Percentiles rank a stretch among this genome's conserved stretches.
These are phyloP conservation scores for Potamarius usumacintae DNA, from an alignment of 2,113 vertebrate species.

Conservation along the genomic window DNA sequence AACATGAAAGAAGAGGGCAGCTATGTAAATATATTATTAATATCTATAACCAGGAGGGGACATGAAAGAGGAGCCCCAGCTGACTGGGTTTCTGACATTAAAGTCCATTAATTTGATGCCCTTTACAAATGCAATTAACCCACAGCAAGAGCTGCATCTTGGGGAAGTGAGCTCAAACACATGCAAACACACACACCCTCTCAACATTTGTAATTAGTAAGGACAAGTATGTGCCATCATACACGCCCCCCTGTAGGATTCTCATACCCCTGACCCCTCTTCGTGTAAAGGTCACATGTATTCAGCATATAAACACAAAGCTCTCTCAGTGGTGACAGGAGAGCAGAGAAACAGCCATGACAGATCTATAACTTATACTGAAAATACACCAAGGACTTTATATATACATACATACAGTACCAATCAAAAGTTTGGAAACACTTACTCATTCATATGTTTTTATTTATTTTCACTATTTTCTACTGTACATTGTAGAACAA, in stretches of 20 bases:
- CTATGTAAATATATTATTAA: conserved; percentile 57
- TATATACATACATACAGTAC: too few relatives aligned
- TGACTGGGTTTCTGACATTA: conserved; percentile 71
- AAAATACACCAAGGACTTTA: background rate
- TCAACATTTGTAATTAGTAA: conserved; percentile 30
- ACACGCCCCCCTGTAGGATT: conserved; percentile 34
- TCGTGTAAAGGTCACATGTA: conserved; percentile 50
- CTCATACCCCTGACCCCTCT: conserved; percentile 6
- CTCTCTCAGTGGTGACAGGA: conserved; percentile 30
- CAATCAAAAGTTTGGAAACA: too few relatives aligned
- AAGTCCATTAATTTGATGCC: conserved; percentile 77
- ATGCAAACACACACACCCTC: conserved; percentile 4
- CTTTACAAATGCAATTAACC: conserved; percentile 76
- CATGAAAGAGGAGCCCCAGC: conserved; percentile 65
- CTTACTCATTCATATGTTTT: too few relatives aligned
- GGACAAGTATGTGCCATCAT: background rate
- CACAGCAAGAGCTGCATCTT: conserved; percentile 56
- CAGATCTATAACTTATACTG: background rate
- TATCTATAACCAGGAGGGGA: conserved; percentile 49
- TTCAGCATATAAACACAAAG: conserved; percentile 46
- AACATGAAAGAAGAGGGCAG: conserved; percentile 52
- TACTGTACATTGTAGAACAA: too few relatives aligned
- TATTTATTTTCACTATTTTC: too few relatives aligned
- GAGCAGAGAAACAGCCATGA: background rate
- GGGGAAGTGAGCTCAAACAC: conserved; percentile 44